phyloP scores from a whole-genome alignment of 2,888 invertebrate genomes.

The Barypeithes pellucidus region DNA sequence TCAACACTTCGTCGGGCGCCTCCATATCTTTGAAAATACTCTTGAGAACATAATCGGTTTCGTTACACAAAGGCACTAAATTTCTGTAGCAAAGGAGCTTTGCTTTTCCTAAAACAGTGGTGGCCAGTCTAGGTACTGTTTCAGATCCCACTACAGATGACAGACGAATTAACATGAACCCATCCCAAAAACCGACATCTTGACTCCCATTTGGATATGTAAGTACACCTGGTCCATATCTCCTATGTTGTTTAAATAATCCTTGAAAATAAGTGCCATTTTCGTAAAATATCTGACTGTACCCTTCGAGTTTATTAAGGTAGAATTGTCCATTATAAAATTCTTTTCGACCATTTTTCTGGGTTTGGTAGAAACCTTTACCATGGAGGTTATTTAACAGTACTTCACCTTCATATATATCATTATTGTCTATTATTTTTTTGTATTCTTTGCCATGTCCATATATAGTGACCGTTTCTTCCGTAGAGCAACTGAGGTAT shows the following conservation, averaged over 20 bases:
- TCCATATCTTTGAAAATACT: conserved; percentile 58
- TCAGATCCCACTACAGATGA: conserved; percentile 58
- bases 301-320: conserved; percentile 72
- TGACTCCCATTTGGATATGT: conserved; percentile 69
- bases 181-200: conserved; percentile 76
- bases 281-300: conserved; percentile 71
- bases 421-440: conserved; percentile 55
- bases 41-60: conserved; percentile 54
- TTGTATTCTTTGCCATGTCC: conserved; percentile 20
- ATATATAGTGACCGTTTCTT: too few species aligned
- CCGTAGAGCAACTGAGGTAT: too few species aligned
- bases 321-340: conserved; percentile 68
- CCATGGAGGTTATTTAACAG: conserved; percentile 73
- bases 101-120: conserved; percentile 60
- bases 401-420: conserved; percentile 71
- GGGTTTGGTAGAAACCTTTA: conserved; percentile 69
- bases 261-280: conserved; percentile 71
- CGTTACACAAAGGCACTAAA: conserved; percentile 61
- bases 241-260: conserved; percentile 72
- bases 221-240: conserved; percentile 76
- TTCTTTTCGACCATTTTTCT: conserved; percentile 61
- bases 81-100: conserved; percentile 64
- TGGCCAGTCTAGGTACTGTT: conserved; percentile 62
- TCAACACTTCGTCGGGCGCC: conserved; percentile 56
- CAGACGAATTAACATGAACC: conserved; percentile 71